Percentiles rank a stretch among this genome's conserved stretches.
These are phyloP conservation scores for Tragopan temminckii DNA, from an alignment of 2,797 vertebrate species.

Conservation along the genomic window DNA sequence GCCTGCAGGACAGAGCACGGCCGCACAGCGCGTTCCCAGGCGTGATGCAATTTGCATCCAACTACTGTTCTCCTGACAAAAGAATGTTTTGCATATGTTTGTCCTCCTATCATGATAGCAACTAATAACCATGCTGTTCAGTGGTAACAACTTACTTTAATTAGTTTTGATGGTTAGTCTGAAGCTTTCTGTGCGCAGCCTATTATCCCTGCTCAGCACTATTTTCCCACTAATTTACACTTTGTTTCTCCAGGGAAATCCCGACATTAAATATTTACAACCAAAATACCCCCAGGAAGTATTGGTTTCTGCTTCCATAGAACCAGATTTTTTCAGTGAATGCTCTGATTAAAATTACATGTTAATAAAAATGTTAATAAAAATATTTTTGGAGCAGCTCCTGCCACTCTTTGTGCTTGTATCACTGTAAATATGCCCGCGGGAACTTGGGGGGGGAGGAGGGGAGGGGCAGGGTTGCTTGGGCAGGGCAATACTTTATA, in stretches of 20 bases:
- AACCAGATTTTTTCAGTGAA: background rate
- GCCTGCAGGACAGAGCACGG: background rate
- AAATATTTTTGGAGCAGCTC: background rate
- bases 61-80: background rate
- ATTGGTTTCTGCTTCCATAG: background rate
- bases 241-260: background rate
- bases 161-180: background rate
- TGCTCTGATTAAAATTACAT: background rate
- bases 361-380: background rate
- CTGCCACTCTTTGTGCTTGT: background rate
- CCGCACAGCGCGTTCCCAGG: background rate
- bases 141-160: background rate
- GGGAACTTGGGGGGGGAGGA: background rate
- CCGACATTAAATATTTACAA: background rate
- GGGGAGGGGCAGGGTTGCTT: background rate
- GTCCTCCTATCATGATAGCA: background rate
- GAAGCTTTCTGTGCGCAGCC: background rate
- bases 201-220: background rate
- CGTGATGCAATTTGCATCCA: background rate
- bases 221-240: background rate
- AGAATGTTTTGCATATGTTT: background rate
- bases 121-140: background rate
- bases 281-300: background rate
- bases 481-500: background rate
- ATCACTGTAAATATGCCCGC: background rate